Evolutionary conservation across 2,797 vertebrate genomes (phyloP).

Genomic region (Anguilla anguilla): DNA sequence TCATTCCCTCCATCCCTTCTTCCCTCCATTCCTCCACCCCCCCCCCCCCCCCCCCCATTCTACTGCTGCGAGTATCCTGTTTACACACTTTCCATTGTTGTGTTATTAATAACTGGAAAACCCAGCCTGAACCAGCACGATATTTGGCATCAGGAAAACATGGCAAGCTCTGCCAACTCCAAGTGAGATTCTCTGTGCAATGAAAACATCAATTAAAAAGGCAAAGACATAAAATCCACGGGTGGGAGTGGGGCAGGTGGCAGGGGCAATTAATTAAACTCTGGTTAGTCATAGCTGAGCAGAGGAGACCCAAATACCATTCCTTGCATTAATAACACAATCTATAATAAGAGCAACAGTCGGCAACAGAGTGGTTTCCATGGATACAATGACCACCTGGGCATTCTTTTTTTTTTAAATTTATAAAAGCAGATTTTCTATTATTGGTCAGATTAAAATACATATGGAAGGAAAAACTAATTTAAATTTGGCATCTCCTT

Average conservation of each 20-base stretch:
- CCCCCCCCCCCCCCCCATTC: no score
- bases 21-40: not conserved
- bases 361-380: slow-evolving; percentile 48
- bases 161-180: not conserved
- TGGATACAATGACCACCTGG: slow-evolving; percentile 57
- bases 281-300: not conserved
- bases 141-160: not conserved
- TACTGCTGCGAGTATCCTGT: not conserved
- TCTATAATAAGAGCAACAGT: slow-evolving; percentile 40
- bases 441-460: no score
- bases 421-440: not conserved
- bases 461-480: no score
- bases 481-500: no score
- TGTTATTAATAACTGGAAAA: not conserved
- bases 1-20: not conserved
- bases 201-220: slow-evolving; percentile 16
- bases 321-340: slow-evolving; percentile 35
- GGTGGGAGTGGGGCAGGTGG: not conserved
- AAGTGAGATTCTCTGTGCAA: not conserved
- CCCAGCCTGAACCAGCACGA: not conserved
- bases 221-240: slow-evolving; percentile 19
- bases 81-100: not conserved
- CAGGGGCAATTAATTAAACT: slow-evolving; percentile 3
- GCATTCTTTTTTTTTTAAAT: slow-evolving; percentile 35
- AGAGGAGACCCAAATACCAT: slow-evolving; percentile 22